Percentiles rank a stretch among this genome's conserved stretches.
phyloP scores from a whole-genome alignment of 1,140 invertebrate species.

The Conus betulinus region DNA sequence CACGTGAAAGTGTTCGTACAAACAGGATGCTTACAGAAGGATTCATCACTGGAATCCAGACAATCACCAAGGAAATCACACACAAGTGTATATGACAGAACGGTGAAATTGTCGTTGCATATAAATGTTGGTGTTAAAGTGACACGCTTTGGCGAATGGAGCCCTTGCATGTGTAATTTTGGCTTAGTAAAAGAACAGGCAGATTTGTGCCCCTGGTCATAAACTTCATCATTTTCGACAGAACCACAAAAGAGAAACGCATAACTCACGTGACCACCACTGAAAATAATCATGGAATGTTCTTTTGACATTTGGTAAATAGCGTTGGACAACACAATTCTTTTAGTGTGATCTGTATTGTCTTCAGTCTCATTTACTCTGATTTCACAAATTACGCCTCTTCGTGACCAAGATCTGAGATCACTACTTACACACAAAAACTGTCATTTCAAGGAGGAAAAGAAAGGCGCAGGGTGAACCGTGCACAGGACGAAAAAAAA shows the following conservation, averaged over 20 bases:
- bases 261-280: slow-evolving; percentile 9
- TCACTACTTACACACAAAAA: neutral
- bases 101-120: neutral
- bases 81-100: neutral
- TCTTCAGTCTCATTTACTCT: neutral
- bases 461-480: neutral
- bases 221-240: neutral
- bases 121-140: neutral
- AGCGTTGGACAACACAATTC: neutral
- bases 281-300: neutral
- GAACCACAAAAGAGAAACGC: neutral
- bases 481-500: neutral
- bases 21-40: neutral
- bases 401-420: too few species aligned
- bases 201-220: neutral
- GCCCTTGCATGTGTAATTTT: neutral
- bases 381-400: neutral
- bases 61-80: neutral
- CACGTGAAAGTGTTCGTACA: neutral
- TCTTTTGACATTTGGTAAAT: neutral
- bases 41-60: neutral
- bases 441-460: neutral
- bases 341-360: neutral
- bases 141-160: neutral
- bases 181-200: neutral